Evolutionary conservation across 2,888 invertebrate species (phyloP), one percentile per base, ranked within the genome.

Genomic region (Platycnemis pennipes): DNA sequence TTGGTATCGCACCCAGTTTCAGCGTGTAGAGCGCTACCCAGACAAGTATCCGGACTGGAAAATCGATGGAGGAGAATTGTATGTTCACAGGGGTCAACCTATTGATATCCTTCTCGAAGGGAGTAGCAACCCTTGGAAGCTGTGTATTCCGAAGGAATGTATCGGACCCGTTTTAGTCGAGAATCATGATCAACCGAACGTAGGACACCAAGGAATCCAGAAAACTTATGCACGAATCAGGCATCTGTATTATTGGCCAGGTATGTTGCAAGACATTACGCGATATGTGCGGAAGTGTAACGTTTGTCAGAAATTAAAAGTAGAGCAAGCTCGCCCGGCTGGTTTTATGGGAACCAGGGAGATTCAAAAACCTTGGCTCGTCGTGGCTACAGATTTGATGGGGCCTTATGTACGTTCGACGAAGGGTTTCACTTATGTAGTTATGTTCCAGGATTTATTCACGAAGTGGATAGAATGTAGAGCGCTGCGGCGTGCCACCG

Each of bases 161-260:
- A 2, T 85, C 88, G 37, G 8, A 94, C 22, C 31, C 7, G 69
- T 77, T 8, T 13, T 77, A 77, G 16, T 2, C 11, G 69, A 77
- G n/a, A 37, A 31, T 37, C 69, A 77, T 77, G n/a, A 37, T 77
- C 13, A 37, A 8, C 69, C 69, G 7, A 7, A 31, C 3, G n/a
- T 16, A 37, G 69, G 69, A 7, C 69, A 77, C 37, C 69, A 13
- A 8, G 69, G 69, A 31, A 37, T 77, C 2, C 11, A 77, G 16
- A 77, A 77, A 37, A 77, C 69, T 8, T 77, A 13, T 31, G 31
- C n/a, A 13, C 69, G 69, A 37, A 37, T 77, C 69, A 37, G 8
- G 16, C 31, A 16, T 13, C 13, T 13, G 7, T 96, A 95, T 86
- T 96, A 95, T 94, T 96, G 96, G 96, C 96, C 96, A 2, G 95